These are phyloP conservation scores for Orcinus orca DNA, from an alignment of 2,113 vertebrate species.

Conservation along the genomic window DNA sequence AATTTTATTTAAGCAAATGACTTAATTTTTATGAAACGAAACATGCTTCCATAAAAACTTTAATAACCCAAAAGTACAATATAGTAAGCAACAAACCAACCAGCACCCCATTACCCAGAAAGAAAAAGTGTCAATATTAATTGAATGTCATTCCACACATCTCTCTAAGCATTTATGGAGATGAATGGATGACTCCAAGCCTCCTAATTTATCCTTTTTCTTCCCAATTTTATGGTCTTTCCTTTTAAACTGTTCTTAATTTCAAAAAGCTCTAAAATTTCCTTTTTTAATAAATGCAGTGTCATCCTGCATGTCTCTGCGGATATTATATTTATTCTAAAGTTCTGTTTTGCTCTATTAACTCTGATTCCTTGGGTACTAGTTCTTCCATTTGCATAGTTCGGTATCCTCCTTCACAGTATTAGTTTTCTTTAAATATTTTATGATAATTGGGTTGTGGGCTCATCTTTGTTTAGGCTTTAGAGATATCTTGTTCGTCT, in stretches of 20 bases:
- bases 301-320: background rate
- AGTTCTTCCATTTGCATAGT: background rate
- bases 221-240: background rate
- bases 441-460: background rate
- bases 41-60: background rate
- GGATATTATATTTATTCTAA: background rate
- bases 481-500: background rate
- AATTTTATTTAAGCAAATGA: conserved; percentile 13
- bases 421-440: conserved; percentile 19
- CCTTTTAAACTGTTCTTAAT: background rate
- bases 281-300: background rate
- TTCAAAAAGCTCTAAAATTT: background rate
- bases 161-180: background rate
- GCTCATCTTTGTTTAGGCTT: background rate
- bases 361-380: background rate
- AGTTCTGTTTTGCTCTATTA: background rate
- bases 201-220: background rate
- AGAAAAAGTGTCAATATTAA: background rate
- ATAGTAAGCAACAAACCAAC: background rate
- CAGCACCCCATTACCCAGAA: background rate
- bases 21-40: conserved; percentile 17
- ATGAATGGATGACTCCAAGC: background rate
- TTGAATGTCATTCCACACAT: background rate
- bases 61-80: background rate
- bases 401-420: background rate